Conservation (phyloP, 2,888 invertebrate genomes). For the Tachina grossa region DNA sequence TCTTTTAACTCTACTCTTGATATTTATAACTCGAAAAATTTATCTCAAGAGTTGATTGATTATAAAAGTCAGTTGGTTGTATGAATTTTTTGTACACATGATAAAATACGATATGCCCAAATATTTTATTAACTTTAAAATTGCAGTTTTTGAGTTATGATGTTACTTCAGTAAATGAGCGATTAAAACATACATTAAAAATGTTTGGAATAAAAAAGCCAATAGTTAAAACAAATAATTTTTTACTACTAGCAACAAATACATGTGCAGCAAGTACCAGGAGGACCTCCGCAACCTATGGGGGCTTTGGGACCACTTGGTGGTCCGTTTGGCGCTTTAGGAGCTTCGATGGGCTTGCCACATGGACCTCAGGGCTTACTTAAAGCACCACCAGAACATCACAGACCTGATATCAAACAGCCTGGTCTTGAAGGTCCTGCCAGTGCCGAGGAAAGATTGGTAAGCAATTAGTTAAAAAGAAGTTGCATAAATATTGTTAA, state of each 20-base stretch:
- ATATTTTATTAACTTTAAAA: no score
- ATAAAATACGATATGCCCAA: no score
- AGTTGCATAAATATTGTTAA: neutral
- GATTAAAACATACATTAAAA: neutral
- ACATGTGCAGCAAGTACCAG: conserved; percentile 92
- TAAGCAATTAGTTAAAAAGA: conserved; percentile 77
- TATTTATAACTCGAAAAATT: no score
- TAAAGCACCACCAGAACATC: conserved; percentile 83
- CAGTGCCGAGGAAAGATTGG: conserved; percentile 85
- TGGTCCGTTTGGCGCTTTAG: conserved; percentile 82
- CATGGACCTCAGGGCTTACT: conserved; percentile 83
- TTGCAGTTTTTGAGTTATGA: no score
- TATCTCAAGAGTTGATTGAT: no score
- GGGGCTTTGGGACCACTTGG: conserved; percentile 83
- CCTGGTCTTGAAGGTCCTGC: conserved; percentile 84
- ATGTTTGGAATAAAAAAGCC: no score
- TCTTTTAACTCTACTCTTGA: no score
- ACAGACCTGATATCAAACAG: conserved; percentile 82
- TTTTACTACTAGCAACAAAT: conserved; percentile 90
- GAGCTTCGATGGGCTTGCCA: conserved; percentile 82
- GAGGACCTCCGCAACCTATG: conserved; percentile 84
- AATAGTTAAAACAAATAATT: neutral
- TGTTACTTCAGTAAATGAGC: no score
- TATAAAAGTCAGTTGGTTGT: no score
- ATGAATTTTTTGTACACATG: no score